phyloP scores from a whole-genome alignment of 2,797 vertebrate species.

The Sardinella longiceps region DNA sequence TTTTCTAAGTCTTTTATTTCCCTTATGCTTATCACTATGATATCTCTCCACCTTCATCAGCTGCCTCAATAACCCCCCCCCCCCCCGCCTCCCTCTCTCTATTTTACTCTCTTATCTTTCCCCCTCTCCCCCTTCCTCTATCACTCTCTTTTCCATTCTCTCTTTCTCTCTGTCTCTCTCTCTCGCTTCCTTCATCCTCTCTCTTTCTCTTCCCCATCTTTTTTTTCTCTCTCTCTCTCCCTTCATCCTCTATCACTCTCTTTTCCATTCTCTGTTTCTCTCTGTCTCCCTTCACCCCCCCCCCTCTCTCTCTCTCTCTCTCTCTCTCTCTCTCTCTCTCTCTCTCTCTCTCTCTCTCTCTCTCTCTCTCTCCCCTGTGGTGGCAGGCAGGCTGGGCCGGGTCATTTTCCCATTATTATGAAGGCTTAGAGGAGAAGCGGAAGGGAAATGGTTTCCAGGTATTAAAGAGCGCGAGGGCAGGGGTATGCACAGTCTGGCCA shows the following conservation, averaged over 20 bases:
- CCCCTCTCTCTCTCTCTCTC: neutral
- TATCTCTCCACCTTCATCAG: too few relatives aligned
- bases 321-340: neutral
- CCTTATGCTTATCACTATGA: too few relatives aligned
- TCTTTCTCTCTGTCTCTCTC: neutral
- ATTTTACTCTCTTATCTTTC: neutral
- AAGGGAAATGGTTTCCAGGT: conserved; percentile 14
- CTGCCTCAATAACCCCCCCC: too few relatives aligned
- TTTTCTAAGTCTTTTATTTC: neutral
- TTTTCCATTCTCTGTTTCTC: neutral
- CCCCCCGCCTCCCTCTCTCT: neutral
- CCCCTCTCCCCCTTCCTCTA: neutral
- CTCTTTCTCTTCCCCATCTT: neutral
- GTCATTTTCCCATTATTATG: conserved; percentile 10
- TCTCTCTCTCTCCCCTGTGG: neutral
- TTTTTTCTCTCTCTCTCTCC: neutral
- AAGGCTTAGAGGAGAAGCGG: neutral
- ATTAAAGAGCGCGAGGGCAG: neutral
- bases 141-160: neutral
- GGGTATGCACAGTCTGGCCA: neutral
- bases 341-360: neutral
- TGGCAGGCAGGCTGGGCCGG: neutral
- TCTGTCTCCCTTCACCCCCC: neutral
- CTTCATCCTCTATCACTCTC: neutral
- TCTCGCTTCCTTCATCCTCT: neutral